Evolutionary conservation across 2,888 invertebrate species (phyloP).

Genomic region (Scaptomyza caliginosa): DNA sequence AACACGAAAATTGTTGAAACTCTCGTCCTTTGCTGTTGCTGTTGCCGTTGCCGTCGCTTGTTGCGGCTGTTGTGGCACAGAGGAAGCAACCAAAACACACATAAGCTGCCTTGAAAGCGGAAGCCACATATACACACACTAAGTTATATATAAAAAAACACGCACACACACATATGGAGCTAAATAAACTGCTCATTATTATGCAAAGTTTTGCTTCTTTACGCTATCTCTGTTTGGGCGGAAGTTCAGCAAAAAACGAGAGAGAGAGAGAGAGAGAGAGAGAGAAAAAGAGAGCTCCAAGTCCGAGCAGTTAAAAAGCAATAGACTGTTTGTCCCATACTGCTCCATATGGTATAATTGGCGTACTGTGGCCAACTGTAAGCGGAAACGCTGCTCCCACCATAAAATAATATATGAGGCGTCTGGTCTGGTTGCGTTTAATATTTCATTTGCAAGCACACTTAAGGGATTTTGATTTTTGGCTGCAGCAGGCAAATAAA

Average conservation of each 20-base stretch:
- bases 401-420: constrained; percentile 31
- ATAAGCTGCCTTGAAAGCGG: constrained; percentile 46
- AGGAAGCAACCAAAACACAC: constrained; percentile 23
- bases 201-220: constrained; percentile 70
- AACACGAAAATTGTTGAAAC: constrained; percentile 62
- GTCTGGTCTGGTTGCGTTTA: constrained; percentile 27
- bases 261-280: background rate
- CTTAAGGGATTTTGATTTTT: constrained; percentile 60
- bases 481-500: constrained; percentile 35
- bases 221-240: constrained; percentile 55
- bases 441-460: constrained; percentile 67
- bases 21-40: constrained; percentile 47
- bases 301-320: constrained; percentile 31
- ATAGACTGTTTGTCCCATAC: constrained; percentile 36
- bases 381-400: constrained; percentile 8
- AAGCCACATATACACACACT: constrained; percentile 35
- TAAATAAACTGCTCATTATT: constrained; percentile 75
- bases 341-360: constrained; percentile 60
- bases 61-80: constrained; percentile 55
- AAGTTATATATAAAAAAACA: background rate
- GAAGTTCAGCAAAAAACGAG: constrained; percentile 46
- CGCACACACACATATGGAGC: constrained; percentile 20
- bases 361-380: constrained; percentile 32
- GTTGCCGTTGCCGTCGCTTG: constrained; percentile 30
- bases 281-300: constrained; percentile 4